Evolutionary conservation across 2,113 vertebrate species (phyloP).

Genomic region (Paralichthys olivaceus): DNA sequence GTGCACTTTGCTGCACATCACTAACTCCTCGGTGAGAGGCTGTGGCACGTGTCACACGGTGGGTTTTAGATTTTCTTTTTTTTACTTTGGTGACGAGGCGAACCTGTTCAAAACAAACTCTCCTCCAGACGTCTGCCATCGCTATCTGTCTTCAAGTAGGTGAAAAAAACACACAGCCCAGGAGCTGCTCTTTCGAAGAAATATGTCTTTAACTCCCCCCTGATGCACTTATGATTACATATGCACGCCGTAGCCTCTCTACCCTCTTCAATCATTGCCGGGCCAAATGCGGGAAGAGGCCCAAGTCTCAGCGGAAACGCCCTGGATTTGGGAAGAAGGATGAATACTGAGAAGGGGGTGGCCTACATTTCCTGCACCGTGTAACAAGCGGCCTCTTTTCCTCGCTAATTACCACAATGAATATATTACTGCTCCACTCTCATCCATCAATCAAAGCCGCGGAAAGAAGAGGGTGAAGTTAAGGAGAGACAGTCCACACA

Average conservation of each 20-base stretch:
- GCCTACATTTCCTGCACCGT: conserved; percentile 66
- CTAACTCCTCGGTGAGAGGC: not conserved
- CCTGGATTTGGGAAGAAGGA: conserved; percentile 59
- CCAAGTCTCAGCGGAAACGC: conserved; percentile 70
- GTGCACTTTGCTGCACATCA: not conserved
- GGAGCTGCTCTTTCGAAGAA: conserved; percentile 19
- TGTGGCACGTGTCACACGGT: not conserved
- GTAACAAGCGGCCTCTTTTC: conserved; percentile 71
- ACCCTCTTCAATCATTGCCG: conserved; percentile 66
- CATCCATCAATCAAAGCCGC: conserved; percentile 67
- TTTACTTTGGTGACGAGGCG: conserved; percentile 7
- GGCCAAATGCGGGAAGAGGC: conserved; percentile 56
- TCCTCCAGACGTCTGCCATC: conserved; percentile 1
- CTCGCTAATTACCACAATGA: conserved; percentile 75
- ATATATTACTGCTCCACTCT: conserved; percentile 66
- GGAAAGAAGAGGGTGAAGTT: conserved; percentile 30
- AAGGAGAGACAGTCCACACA: conserved; percentile 15
- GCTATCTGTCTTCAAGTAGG: conserved; percentile 14
- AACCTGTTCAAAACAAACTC: conserved; percentile 20
- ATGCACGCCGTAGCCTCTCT: conserved; percentile 46
- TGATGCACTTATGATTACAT: conserved; percentile 47
- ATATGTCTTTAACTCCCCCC: conserved; percentile 23
- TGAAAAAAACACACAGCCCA: conserved; percentile 6
- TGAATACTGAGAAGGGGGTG: conserved; percentile 57
- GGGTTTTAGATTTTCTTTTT: not conserved